Evolutionary conservation across 2,797 vertebrate genomes (phyloP).

Genomic region (Champsocephalus esox): DNA sequence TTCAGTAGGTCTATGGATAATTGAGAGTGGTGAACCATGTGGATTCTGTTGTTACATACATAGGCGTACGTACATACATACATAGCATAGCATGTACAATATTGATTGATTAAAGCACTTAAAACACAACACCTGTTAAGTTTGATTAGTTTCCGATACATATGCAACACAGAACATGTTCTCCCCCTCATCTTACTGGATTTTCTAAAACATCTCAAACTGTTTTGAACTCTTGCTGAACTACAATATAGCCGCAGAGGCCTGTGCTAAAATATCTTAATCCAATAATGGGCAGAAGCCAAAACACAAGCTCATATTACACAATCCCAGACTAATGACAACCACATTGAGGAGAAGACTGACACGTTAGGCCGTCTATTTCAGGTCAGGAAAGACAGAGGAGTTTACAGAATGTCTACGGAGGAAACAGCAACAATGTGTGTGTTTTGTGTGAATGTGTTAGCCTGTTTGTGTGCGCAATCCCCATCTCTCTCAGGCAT

Average conservation of each 20-base stretch:
- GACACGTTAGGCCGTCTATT: constrained; percentile 37
- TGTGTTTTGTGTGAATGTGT: constrained; percentile 31
- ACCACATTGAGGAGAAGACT: constrained; percentile 23
- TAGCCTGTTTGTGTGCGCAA: constrained; percentile 21
- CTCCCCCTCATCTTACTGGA: neutral
- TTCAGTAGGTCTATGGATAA: neutral
- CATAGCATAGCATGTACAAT: neutral
- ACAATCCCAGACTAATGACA: neutral
- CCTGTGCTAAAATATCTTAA: neutral
- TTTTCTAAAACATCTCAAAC: neutral
- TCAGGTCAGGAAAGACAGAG: constrained; percentile 39
- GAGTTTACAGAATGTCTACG: constrained; percentile 2
- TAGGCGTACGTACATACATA: no score
- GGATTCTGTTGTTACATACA: neutral
- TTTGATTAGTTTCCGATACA: neutral
- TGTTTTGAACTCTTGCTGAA: constrained; percentile 16
- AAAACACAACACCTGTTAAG: neutral
- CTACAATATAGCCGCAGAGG: constrained; percentile 3
- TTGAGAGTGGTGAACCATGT: neutral
- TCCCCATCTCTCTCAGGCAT: constrained; percentile 39
- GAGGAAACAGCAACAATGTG: constrained; percentile 55
- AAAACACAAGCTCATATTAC: constrained; percentile 5
- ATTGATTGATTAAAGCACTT: neutral
- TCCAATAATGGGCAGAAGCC: neutral
- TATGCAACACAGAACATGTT: neutral